Evolutionary conservation across 2,113 vertebrate genomes (phyloP), one percentile per base, ranked within the genome.

Genomic region (Saccopteryx bilineata): DNA sequence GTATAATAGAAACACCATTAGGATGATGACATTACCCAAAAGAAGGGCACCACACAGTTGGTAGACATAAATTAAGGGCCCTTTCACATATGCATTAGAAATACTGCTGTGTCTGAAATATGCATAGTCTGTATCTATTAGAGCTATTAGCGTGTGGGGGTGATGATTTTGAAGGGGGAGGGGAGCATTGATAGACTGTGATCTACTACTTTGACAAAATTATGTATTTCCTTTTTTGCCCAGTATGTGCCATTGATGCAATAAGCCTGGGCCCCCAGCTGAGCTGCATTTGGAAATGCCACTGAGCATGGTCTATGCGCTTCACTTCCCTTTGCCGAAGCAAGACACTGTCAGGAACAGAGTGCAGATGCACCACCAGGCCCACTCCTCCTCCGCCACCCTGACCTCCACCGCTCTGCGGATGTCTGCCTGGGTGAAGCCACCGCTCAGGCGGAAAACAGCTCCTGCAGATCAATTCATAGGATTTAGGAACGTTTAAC

Each of bases 1-100:
- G 99, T 98, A 99, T 99, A 99, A 99, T 99, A 99, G 99, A 99
- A 99, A 99, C 99, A 99, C 99, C 99, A 99, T 99, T 99, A 99
- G 98, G 98, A 99, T 96, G 99, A 99, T 99, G 99, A 99, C 99
- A 99, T 99, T 99, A 99, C 98, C 98, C 98, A 99, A 99, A 99
- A 99, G 99, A 99, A 99, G 98, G 99, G 99, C 99, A 99, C 99
- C 98, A 99, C 99, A 98, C 99, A 99, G 99, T 99, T 99, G 99
- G 99, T 98, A 99, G 99, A 99, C 98, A 99, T 99, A 99, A 99
- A 99, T 99, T 98, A 99, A 98, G 98, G 98, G 93, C 98, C 98
- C 98, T 98, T 98, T 99, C 98, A 99, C 98, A 98, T 98, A 99
- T 98, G 98, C 98, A 99, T 99, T 98, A 99, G 99, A 99, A 98